phyloP scores from a whole-genome alignment of 2,113 vertebrate species.

The Semnopithecus entellus region DNA sequence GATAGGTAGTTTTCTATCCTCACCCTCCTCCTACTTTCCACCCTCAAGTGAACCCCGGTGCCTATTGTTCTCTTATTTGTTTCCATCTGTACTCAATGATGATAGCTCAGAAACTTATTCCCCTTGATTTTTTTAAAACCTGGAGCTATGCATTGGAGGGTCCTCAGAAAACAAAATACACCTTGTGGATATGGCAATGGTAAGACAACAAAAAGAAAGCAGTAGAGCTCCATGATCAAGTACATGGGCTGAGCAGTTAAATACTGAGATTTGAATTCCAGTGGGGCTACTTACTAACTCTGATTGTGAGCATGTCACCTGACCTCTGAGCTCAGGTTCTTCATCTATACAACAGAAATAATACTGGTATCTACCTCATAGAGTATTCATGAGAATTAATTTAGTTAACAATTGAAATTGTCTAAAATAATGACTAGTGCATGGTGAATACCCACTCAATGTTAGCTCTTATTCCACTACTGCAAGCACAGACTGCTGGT shows the following conservation, averaged over 20 bases:
- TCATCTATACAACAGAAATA: not conserved
- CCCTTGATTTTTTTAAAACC: not conserved
- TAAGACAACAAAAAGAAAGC: not conserved
- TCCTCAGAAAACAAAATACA: not conserved
- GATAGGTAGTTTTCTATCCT: no score
- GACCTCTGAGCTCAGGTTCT: not conserved
- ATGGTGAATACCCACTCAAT: not conserved
- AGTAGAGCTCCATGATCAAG: not conserved
- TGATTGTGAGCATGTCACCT: not conserved
- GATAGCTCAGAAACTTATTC: not conserved
- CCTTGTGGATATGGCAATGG: not conserved
- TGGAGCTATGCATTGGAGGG: not conserved
- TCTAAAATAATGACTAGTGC: not conserved
- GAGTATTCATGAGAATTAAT: not conserved
- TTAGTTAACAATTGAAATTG: not conserved
- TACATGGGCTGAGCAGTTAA: not conserved
- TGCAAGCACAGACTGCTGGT: not conserved
- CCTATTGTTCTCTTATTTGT: no score
- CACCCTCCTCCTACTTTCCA: no score
- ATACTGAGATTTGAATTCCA: not conserved
- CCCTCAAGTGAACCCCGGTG: no score
- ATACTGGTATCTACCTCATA: not conserved
- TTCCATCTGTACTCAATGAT: no score
- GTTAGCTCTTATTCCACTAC: not conserved
- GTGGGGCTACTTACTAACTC: not conserved